phyloP scores from a whole-genome alignment of 2,113 vertebrate genomes.

The Lutjanus erythropterus region DNA sequence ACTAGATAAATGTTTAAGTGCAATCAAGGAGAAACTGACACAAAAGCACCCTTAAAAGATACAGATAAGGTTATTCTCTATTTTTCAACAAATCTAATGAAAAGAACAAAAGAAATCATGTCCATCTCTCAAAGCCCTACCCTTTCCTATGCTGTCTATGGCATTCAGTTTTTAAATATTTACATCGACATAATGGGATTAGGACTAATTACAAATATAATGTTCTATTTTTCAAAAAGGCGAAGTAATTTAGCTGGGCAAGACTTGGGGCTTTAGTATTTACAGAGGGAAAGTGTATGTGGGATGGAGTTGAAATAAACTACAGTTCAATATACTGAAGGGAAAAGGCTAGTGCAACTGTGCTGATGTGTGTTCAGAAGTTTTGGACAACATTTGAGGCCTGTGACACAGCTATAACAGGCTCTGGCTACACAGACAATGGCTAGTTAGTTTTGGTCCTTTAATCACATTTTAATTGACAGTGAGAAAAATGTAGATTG shows the following conservation, averaged over 20 bases:
- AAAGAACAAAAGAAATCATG: no score
- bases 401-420: not conserved
- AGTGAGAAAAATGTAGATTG: not conserved
- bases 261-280: no score
- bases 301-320: not conserved
- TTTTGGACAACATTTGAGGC: not conserved
- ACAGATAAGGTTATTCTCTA: not conserved
- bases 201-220: no score
- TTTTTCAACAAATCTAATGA: not conserved
- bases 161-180: no score
- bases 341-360: not conserved
- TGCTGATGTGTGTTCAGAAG: not conserved
- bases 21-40: not conserved
- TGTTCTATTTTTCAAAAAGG: no score
- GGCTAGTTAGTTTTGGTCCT: constrained; percentile 13
- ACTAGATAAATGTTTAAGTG: not conserved
- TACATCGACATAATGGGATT: no score
- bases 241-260: no score
- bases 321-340: not conserved
- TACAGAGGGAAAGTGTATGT: not conserved
- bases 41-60: not conserved
- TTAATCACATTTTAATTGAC: not conserved
- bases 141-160: no score
- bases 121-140: no score
- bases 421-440: not conserved